These are phyloP conservation scores for Masticophis lateralis DNA, from an alignment of 2,797 vertebrate species.

Conservation along the genomic window DNA sequence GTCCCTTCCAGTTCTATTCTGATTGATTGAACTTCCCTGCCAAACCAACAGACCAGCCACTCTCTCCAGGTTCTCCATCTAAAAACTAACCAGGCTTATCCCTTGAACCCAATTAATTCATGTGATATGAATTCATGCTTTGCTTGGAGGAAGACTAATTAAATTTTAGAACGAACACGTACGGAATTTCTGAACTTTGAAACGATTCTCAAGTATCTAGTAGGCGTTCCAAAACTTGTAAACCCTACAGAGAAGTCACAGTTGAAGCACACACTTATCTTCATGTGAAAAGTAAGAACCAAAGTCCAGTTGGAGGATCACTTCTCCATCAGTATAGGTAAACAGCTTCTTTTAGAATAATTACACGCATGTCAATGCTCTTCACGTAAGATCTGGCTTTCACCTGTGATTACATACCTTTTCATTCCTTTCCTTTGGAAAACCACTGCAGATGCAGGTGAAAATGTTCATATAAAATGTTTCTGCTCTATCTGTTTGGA, in stretches of 20 bases:
- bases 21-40: neutral
- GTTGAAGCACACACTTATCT: neutral
- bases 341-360: neutral
- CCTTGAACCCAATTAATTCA: neutral
- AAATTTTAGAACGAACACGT: neutral
- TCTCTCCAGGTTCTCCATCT: neutral
- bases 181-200: neutral
- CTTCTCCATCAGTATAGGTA: neutral
- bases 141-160: neutral
- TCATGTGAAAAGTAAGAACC: neutral
- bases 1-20: neutral
- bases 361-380: neutral
- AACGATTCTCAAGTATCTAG: neutral
- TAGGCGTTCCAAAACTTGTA: neutral
- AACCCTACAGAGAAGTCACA: neutral
- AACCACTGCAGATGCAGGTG: neutral
- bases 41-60: neutral
- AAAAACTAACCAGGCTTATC: neutral
- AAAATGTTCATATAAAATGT: neutral
- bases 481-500: neutral
- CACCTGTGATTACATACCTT: neutral
- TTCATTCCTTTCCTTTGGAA: constrained; percentile 14
- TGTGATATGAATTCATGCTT: neutral
- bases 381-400: neutral
- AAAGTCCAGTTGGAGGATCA: neutral